A percentile compares a stretch with the other conserved stretches of the same genome.
Evolutionary conservation across 1,140 invertebrate genomes (phyloP).

Genomic region (Drosophila baimaii): DNA sequence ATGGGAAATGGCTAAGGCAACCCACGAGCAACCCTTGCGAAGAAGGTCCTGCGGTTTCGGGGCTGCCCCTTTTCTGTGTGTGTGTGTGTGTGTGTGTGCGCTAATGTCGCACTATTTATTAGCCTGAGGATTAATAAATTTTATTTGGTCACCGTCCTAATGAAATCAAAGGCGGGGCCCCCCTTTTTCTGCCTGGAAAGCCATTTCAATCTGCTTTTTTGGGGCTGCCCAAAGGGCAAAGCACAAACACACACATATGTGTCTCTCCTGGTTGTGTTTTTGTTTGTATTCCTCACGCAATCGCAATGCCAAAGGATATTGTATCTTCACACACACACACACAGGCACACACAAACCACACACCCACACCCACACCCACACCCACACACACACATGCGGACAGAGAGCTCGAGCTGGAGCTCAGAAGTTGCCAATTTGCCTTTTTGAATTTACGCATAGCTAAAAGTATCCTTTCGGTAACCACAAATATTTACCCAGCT

Average conservation of each 20-base stretch:
- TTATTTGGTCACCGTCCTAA: conserved; percentile 82
- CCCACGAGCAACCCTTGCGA: conserved; percentile 49
- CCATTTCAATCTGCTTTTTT: conserved; percentile 48
- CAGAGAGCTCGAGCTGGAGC: conserved; percentile 5
- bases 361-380: conserved; percentile 13
- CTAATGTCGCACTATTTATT: conserved; percentile 82
- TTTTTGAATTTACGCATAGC: conserved; percentile 83
- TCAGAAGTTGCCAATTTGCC: conserved; percentile 81
- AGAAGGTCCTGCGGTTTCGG: conserved; percentile 49
- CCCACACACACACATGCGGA: conserved; percentile 18
- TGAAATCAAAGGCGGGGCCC: conserved; percentile 70
- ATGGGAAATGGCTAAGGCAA: conserved; percentile 1
- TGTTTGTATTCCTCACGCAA: conserved; percentile 69
- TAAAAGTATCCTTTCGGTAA: conserved; percentile 82
- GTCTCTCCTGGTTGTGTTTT: conserved; percentile 44
- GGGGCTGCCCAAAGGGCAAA: conserved; percentile 40
- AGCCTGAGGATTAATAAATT: conserved; percentile 83
- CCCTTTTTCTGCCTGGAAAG: conserved; percentile 11
- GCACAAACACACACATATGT: conserved; percentile 33
- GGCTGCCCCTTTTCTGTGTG: conserved; percentile 37
- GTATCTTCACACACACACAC: conserved; percentile 62
- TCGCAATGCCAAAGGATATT: conserved; percentile 71
- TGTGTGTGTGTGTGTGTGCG: conserved; percentile 32
- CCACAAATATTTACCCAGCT: conserved; percentile 83
- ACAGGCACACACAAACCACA: conserved; percentile 16